A percentile compares a stretch with the other conserved stretches of the same genome.
phyloP scores from a whole-genome alignment of 2,888 invertebrate species.

The Antheraea yamamai region DNA sequence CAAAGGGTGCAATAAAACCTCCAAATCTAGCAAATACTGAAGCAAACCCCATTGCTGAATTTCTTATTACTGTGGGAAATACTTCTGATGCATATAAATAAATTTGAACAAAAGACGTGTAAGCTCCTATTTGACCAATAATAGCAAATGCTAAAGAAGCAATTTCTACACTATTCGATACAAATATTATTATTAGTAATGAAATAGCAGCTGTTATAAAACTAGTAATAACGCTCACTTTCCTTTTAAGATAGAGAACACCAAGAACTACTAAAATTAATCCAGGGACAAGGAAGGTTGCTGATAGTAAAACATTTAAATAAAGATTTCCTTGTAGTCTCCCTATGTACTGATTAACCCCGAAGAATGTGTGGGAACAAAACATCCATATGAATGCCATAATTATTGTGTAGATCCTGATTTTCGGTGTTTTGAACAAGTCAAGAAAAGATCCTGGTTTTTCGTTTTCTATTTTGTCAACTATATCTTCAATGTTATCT shows the following conservation, averaged over 20 bases:
- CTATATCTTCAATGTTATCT: constrained; percentile 55
- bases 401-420: constrained; percentile 85
- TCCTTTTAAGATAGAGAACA: constrained; percentile 58
- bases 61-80: constrained; percentile 90
- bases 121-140: constrained; percentile 88
- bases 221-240: constrained; percentile 53
- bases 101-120: constrained; percentile 84
- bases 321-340: constrained; percentile 90
- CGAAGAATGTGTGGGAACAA: constrained; percentile 91
- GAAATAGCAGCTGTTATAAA: constrained; percentile 59
- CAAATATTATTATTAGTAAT: constrained; percentile 31
- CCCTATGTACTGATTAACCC: constrained; percentile 90
- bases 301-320: constrained; percentile 89
- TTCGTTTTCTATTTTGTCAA: constrained; percentile 61
- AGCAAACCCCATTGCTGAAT: constrained; percentile 87
- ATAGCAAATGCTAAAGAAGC: constrained; percentile 87
- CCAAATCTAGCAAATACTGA: constrained; percentile 86
- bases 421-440: constrained; percentile 85
- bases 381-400: constrained; percentile 89
- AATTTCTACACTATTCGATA: constrained; percentile 35
- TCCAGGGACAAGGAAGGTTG: constrained; percentile 55
- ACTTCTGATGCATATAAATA: constrained; percentile 90
- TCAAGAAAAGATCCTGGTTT: constrained; percentile 68
- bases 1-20: constrained; percentile 86
- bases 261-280: constrained; percentile 57